Percentiles rank a stretch among this genome's conserved stretches.
Evolutionary conservation across 1,140 invertebrate species (phyloP).

Genomic region (Pseudachorutes palmiensis): DNA sequence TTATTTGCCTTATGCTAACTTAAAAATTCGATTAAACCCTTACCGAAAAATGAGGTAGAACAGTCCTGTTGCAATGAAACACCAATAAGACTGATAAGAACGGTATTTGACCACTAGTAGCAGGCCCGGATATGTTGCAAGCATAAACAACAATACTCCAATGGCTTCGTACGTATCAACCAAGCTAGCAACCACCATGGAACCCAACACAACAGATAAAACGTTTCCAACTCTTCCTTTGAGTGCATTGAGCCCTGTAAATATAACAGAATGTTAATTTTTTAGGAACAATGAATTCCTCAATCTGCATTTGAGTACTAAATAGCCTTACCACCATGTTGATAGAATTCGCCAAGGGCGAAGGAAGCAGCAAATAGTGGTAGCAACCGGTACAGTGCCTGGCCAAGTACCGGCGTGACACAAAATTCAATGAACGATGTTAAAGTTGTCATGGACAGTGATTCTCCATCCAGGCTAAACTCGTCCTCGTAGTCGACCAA

Average conservation of each 20-base stretch:
- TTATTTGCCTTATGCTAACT: not conserved
- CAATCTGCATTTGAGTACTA: too few species aligned
- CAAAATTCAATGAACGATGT: too few species aligned
- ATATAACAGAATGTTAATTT: not conserved
- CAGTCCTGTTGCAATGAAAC: not conserved
- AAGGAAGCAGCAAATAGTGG: too few species aligned
- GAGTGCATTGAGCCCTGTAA: not conserved
- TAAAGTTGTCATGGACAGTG: too few species aligned
- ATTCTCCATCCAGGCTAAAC: too few species aligned
- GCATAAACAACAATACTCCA: not conserved
- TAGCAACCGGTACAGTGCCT: too few species aligned
- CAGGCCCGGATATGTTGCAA: not conserved
- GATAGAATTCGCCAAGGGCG: too few species aligned
- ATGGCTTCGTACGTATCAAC: not conserved
- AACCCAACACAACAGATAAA: not conserved
- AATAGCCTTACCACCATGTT: too few species aligned
- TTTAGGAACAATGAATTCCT: not conserved
- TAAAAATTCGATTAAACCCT: slow-evolving; percentile 4
- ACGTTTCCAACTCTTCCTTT: not conserved
- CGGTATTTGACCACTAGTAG: too few species aligned
- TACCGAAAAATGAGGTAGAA: slow-evolving; percentile 4
- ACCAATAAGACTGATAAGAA: too few species aligned
- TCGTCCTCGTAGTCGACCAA: too few species aligned
- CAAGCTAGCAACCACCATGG: not conserved
- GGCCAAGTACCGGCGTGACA: too few species aligned